Conservation (phyloP, 2,113 vertebrate genomes). For the Callopanchax toddi region DNA sequence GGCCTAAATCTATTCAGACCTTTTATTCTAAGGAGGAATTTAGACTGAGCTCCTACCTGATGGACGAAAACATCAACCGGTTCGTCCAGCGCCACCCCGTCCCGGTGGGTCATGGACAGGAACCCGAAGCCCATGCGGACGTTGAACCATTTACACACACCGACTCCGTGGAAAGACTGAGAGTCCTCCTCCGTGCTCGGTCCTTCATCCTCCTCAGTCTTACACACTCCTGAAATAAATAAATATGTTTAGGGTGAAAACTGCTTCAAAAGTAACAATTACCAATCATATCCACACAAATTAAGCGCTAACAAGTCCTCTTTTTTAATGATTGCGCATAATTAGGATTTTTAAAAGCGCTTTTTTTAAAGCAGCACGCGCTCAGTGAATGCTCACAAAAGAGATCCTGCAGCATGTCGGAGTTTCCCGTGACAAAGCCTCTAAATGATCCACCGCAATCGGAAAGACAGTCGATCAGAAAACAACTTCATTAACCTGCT, state of each 20-base stretch:
- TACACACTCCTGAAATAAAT: constrained; percentile 82
- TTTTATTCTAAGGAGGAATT: background rate
- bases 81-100: constrained; percentile 88
- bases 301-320: too few relatives aligned
- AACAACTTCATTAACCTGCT: constrained; percentile 22
- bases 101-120: constrained; percentile 93
- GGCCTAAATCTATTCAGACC: too few relatives aligned
- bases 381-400: background rate
- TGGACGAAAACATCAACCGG: constrained; percentile 99
- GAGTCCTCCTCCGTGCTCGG: constrained; percentile 85
- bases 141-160: constrained; percentile 98
- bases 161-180: constrained; percentile 84
- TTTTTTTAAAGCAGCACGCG: too few relatives aligned
- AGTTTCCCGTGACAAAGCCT: constrained; percentile 37
- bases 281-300: too few relatives aligned
- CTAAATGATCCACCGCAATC: constrained; percentile 5
- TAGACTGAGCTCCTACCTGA: constrained; percentile 82
- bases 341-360: too few relatives aligned
- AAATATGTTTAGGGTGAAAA: background rate
- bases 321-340: too few relatives aligned
- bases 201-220: constrained; percentile 85
- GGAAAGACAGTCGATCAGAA: background rate
- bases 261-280: background rate
- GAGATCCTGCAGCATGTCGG: too few relatives aligned
- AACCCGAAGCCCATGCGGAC: constrained; percentile 99